Base-by-base conservation (phyloP, 2,888 invertebrate genomes). In the Chaetoderma sp. region DNA sequence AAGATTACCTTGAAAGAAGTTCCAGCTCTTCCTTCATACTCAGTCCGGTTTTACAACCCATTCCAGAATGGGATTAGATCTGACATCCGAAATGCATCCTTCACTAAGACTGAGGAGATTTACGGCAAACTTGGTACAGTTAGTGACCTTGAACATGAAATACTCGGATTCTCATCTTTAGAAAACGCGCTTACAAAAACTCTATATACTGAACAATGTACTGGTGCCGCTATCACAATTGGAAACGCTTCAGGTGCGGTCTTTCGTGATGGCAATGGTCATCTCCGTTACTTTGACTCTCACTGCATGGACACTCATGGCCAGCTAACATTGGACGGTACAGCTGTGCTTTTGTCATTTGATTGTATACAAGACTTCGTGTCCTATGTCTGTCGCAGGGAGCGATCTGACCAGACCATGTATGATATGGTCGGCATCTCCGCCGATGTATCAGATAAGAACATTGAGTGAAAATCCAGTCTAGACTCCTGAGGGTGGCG, bases 211-310 rank as follows among this genome's bases (percentile, higher is more conserved):
- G n/a, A 30, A 21, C 32, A 52, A 13, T 52, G 16, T 30, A 23
- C 28, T 33, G 52, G 52, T n/a, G 32, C n/a, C 2, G 27, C 32
- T 4, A 52, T 52, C 2, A 52, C 52, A n/a, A 33, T 52, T 2
- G 52, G 52, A 30, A 23, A 52, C 32, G 52, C 32, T n/a, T 32
- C 32, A 4, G 52, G 52, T 4, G 13, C 30, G 28, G 52, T 52
- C 2, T n/a, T 52, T 3, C 28, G 32, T n/a, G 52, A 52, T 21
- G 21, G 32, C 32, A 13, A 25, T 10, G 52, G 52, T 2, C 28
- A 30, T 32, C 16, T 52, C 4, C 23, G 28, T 18, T 52, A 52
- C 52, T 52, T 52, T 52, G 52, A 52, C 28, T 52, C 52, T 23
- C 52, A 52, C 52, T 28, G 52, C 16, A 52, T 32, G 18, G 32